Conservation (phyloP, 2,797 vertebrate species). For the Limosa lapponica region DNA sequence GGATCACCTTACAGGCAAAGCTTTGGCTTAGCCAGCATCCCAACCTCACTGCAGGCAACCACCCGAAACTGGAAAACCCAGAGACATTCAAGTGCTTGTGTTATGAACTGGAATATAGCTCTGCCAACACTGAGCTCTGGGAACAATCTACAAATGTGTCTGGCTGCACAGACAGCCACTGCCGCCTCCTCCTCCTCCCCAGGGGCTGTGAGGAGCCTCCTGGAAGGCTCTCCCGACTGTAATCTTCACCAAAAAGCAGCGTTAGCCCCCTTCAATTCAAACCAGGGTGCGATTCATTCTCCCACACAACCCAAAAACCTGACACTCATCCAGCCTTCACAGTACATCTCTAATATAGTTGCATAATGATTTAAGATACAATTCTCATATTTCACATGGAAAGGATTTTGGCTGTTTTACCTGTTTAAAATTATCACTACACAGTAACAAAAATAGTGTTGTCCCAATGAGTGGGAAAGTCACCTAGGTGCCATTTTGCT, state of each 20-base stretch:
- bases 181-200: background rate
- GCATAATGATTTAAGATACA: background rate
- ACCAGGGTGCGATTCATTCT: background rate
- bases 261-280: background rate
- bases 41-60: background rate
- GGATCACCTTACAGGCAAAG: background rate
- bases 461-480: background rate
- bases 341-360: background rate
- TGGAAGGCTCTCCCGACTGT: background rate
- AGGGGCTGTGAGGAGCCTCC: background rate
- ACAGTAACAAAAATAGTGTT: background rate
- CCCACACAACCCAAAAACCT: background rate
- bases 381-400: background rate
- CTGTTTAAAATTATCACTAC: background rate
- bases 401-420: background rate
- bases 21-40: background rate
- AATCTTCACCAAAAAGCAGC: background rate
- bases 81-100: background rate
- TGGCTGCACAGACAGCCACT: background rate
- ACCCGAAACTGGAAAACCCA: background rate
- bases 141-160: background rate
- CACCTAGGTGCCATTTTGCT: background rate
- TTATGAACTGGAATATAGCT: background rate
- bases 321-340: background rate
- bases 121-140: background rate